Evolutionary conservation across 2,113 vertebrate species (phyloP), one percentile per base, ranked within the genome.

Genomic region (cat (Felis catus)): DNA sequence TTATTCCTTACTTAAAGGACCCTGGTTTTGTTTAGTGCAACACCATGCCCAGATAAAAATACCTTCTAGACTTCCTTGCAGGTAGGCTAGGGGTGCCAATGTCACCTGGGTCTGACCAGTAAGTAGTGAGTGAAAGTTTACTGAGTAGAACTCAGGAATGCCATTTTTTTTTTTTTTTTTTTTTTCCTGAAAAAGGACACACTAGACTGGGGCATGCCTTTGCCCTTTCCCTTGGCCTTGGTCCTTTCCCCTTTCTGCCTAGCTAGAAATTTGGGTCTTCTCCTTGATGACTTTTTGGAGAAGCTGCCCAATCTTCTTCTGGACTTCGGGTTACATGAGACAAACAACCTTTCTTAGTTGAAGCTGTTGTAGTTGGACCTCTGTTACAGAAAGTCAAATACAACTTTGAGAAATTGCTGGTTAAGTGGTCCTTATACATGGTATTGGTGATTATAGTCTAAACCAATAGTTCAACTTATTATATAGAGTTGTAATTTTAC

Each of bases 1-100:
- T 45, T 94, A 19, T 80, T 94, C 21, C 36, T 95, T 92, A 84
- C 39, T 83, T 95, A 94, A 80, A 78, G 33, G 31, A 81, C 58
- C 33, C 33, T 91, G 14, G 36, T 76, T 96, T 87, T 94, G 55
- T 96, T 80, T 83, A 92, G 33, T 65, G 27, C 66, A 81, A 71
- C 48, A 70, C 0, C 29, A 1, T 89, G 21, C 13, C 83, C 48
- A 85, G 21, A 76, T 90, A 86, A 58, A 95, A 94, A 63, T 74
- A 45, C 10, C n/a, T 88, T 45, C 63, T 13, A 80, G 70, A 41
- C 36, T 94, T 12, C 48, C 61, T 91, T 92, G 31, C 16, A 73
- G 36, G 1, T 51, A 16, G 71, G 36, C 1, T 51, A 25, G 71
- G 27, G 31, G 13, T 91, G 29, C 8, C 13, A 70, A 4, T 41